A percentile compares a stretch with the other conserved stretches of the same genome.
These are phyloP conservation scores for Entelurus aequoreus DNA, from an alignment of 2,113 vertebrate species.

Conservation along the genomic window DNA sequence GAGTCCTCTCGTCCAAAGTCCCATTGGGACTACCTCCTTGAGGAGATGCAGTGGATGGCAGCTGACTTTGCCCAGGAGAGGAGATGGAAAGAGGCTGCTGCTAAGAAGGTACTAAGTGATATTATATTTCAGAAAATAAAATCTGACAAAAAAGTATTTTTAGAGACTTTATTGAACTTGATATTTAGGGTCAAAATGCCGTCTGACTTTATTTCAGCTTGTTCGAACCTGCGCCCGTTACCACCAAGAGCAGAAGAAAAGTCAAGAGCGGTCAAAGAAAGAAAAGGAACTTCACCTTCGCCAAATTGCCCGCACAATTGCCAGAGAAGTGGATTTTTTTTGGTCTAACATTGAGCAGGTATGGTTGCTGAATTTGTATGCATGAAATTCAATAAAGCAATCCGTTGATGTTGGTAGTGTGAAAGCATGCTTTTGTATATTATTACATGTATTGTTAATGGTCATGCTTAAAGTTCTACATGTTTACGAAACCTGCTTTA, in stretches of 20 bases:
- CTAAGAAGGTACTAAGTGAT: constrained; percentile 83
- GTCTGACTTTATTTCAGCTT: constrained; percentile 65
- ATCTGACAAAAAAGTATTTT: neutral
- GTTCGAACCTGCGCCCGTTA: constrained; percentile 87
- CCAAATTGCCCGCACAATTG: constrained; percentile 83
- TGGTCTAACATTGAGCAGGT: constrained; percentile 93
- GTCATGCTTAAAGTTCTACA: constrained; percentile 3
- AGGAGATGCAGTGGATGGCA: constrained; percentile 99
- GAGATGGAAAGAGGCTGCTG: constrained; percentile 92
- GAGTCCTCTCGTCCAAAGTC: constrained; percentile 87
- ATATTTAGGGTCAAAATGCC: neutral
- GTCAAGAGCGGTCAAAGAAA: constrained; percentile 74
- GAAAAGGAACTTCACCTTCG: constrained; percentile 81
- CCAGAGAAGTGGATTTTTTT: constrained; percentile 87
- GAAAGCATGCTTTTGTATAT: no score
- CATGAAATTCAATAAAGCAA: no score
- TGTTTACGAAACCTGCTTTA: neutral
- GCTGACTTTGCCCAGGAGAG: constrained; percentile 97
- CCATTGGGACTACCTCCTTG: constrained; percentile 96
- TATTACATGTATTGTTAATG: neutral
- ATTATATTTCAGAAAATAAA: neutral
- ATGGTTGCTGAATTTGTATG: neutral
- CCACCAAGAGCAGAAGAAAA: constrained; percentile 81
- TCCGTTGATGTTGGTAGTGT: no score
- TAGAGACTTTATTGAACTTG: neutral